These are phyloP conservation scores for Noctuana brunneofusca DNA, from an alignment of 2,888 invertebrate genomes.

Conservation along the genomic window DNA sequence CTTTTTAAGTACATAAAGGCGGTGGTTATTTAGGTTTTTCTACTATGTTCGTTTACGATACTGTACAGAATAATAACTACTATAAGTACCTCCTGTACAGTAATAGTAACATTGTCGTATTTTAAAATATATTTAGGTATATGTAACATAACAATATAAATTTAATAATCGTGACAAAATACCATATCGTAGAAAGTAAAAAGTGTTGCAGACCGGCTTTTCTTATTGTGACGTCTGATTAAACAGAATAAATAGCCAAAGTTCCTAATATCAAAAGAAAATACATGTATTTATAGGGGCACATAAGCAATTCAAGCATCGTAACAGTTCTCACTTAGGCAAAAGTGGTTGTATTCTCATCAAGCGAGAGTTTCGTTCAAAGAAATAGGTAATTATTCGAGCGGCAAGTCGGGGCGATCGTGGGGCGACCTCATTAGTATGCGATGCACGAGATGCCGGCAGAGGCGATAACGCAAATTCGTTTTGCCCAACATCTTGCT, in stretches of 20 bases:
- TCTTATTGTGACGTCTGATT: too few species aligned
- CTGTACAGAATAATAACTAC: background rate
- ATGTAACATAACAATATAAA: too few species aligned
- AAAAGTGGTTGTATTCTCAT: conserved; percentile 42
- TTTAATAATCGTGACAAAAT: too few species aligned
- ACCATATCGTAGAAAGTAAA: background rate
- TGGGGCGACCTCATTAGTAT: conserved; percentile 69
- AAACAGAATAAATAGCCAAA: background rate
- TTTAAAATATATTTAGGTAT: too few species aligned
- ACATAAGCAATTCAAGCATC: conserved; percentile 33
- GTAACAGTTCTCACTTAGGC: conserved; percentile 37
- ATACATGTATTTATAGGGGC: background rate
- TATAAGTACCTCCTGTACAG: too few species aligned
- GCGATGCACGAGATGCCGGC: conserved; percentile 67
- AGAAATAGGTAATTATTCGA: conserved; percentile 76
- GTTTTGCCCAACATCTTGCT: conserved; percentile 80
- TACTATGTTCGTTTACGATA: too few species aligned
- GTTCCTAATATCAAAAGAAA: background rate
- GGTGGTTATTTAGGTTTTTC: too few species aligned
- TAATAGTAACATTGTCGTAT: too few species aligned
- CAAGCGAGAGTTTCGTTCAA: conserved; percentile 70
- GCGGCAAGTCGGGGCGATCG: conserved; percentile 68
- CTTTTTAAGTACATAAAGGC: too few species aligned
- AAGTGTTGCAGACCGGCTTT: too few species aligned
- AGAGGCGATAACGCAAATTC: conserved; percentile 82